These are phyloP conservation scores for Megamerina dolium DNA, from an alignment of 2,888 invertebrate genomes.

Conservation along the genomic window DNA sequence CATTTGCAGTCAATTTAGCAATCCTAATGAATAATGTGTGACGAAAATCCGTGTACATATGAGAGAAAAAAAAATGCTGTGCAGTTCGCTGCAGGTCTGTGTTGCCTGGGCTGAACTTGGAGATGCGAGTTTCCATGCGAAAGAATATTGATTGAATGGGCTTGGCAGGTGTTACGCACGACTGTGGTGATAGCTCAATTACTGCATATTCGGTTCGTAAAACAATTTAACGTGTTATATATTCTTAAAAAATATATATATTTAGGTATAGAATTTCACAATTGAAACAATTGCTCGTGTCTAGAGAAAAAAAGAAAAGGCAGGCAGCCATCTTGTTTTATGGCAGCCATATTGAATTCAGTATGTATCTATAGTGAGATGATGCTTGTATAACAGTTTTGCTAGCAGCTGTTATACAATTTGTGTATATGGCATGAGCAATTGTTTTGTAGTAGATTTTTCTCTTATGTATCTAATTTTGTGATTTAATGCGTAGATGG, in stretches of 20 bases:
- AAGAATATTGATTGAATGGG: too few relatives aligned
- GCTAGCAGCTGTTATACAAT: not conserved
- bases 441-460: not conserved
- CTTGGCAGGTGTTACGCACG: constrained; percentile 6
- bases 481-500: not conserved
- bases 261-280: not conserved
- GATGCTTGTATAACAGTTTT: not conserved
- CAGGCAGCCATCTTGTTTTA: not conserved
- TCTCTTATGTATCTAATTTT: not conserved
- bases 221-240: not conserved
- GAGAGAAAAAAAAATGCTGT: too few relatives aligned
- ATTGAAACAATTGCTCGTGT: not conserved
- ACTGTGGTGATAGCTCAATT: constrained; percentile 11
- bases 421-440: not conserved
- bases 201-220: constrained; percentile 15
- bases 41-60: too few relatives aligned
- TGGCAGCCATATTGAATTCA: constrained; percentile 6
- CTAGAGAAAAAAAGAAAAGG: too few relatives aligned
- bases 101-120: too few relatives aligned
- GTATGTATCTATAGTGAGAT: not conserved
- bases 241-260: not conserved
- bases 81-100: too few relatives aligned
- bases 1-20: constrained; percentile 46
- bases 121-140: too few relatives aligned
- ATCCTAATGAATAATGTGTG: constrained; percentile 33